Base-by-base conservation (phyloP, 2,113 vertebrate species). In the Ptilonorhynchus violaceus region DNA sequence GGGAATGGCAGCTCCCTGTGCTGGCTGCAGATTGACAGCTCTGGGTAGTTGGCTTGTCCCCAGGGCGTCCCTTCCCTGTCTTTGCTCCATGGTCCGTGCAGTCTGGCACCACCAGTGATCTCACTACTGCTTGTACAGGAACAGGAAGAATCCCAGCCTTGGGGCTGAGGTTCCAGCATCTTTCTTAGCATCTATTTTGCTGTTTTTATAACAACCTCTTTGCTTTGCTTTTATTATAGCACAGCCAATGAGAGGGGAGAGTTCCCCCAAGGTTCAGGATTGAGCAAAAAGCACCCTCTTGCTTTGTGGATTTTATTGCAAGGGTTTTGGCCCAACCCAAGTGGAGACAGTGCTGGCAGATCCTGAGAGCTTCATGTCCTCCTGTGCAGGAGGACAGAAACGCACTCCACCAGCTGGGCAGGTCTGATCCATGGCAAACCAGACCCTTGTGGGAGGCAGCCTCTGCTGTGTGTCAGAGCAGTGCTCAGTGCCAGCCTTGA, bases 121-220 rank as follows among this genome's bases (percentile, higher is more conserved):
- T 80, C 58, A 13, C 28, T 73, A 67, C 82, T 92, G 72, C 85
- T 88, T 93, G 8, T 7, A 74, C 44, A 68, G 74, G 78, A 85
- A 52, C 76, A 86, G 58, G 76, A 92, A 53, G 23, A 4, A 67
- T 79, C 47, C 37, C 76, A 80, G 55, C 41, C 55, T 69, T 81
- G 41, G 35, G 55, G 39, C n/a, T 81, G 58, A 69, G 9, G 11
- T 93, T 89, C 83, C 81, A 72, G 37, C 47, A 68, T 35, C 66
- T 92, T 87, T 46, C 6, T 47, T 90, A 62, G 91, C 47, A 52
- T 72, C 78, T 85, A 6, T 68, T 92, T 85, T 44, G 52, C 56
- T 79, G 6, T 88, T 88, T 92, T 60, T 13, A 1, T 92, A 82
- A 44, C 39, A 76, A 75, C 3, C 35, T 79, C 47, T 52, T 81